These are phyloP conservation scores for Phoxinus dragarum DNA, from an alignment of 2,797 vertebrate genomes.

Conservation along the genomic window DNA sequence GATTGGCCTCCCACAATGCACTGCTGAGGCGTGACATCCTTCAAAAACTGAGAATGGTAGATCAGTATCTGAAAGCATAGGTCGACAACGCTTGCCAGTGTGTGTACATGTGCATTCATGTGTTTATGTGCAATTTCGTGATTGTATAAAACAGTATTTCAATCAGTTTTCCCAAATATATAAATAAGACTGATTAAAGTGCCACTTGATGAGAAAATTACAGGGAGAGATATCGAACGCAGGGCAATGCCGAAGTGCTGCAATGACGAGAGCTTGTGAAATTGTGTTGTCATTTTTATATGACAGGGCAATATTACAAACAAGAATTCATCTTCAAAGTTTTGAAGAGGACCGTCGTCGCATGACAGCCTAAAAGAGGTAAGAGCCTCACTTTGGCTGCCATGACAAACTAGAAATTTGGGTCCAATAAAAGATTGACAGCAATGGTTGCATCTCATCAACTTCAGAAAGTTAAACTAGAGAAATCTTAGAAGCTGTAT, in stretches of 20 bases:
- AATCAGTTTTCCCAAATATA: slow-evolving; percentile 5
- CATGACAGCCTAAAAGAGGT: slow-evolving; percentile 49
- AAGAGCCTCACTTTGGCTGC: slow-evolving; percentile 5
- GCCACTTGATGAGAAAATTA: slow-evolving; percentile 16
- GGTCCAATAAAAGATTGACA: slow-evolving; percentile 22
- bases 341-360: slow-evolving; percentile 26
- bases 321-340: slow-evolving; percentile 41
- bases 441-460: not conserved
- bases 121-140: slow-evolving; percentile 6
- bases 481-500: slow-evolving; percentile 9
- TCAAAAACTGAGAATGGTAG: slow-evolving; percentile 15
- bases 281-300: slow-evolving; percentile 52
- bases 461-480: slow-evolving; percentile 13
- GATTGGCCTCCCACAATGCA: slow-evolving; percentile 51
- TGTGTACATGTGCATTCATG: slow-evolving; percentile 9
- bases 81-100: slow-evolving; percentile 1
- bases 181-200: slow-evolving; percentile 27
- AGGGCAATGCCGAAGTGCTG: not conserved
- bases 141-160: slow-evolving; percentile 22
- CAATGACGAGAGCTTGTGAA: slow-evolving; percentile 33
- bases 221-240: slow-evolving; percentile 23
- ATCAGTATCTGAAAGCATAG: slow-evolving; percentile 31
- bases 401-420: slow-evolving; percentile 16
- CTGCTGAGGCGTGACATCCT: slow-evolving; percentile 48
- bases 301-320: slow-evolving; percentile 44